These are phyloP conservation scores for Agrotis segetum DNA, from an alignment of 2,888 invertebrate species.

Conservation along the genomic window DNA sequence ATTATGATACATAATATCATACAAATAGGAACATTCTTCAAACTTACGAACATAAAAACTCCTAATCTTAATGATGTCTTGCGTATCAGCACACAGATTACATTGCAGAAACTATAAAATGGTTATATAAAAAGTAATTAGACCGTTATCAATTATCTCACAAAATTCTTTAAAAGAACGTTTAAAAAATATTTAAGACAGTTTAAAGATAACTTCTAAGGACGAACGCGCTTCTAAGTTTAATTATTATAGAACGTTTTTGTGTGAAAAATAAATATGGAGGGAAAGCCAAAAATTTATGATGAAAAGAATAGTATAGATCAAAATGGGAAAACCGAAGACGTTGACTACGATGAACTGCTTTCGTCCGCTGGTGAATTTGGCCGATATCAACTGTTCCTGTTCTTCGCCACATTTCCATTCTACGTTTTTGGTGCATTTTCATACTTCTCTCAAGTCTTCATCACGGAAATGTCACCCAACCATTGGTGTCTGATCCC, in stretches of 20 bases:
- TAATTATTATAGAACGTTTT: neutral
- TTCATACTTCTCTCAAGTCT: slow-evolving; percentile 78
- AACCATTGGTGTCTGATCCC: slow-evolving; percentile 83
- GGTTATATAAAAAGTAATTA: slow-evolving; percentile 21
- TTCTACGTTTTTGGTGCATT: slow-evolving; percentile 80
- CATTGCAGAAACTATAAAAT: slow-evolving; percentile 21
- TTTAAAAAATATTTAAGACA: slow-evolving; percentile 19
- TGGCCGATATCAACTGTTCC: slow-evolving; percentile 76
- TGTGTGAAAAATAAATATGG: slow-evolving; percentile 29
- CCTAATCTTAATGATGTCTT: slow-evolving; percentile 18
- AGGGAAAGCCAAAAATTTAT: neutral
- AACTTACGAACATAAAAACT: neutral
- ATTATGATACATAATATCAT: neutral
- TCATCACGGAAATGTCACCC: slow-evolving; percentile 78
- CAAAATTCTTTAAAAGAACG: slow-evolving; percentile 33
- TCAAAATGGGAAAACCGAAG: slow-evolving; percentile 1
- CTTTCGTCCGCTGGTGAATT: slow-evolving; percentile 80
- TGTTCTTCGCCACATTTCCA: slow-evolving; percentile 76
- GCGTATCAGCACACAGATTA: slow-evolving; percentile 8
- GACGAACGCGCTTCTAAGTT: slow-evolving; percentile 1
- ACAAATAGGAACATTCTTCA: neutral
- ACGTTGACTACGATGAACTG: slow-evolving; percentile 76
- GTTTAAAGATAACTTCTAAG: slow-evolving; percentile 17
- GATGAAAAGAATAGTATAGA: neutral
- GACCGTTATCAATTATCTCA: slow-evolving; percentile 35